A percentile compares a stretch with the other conserved stretches of the same genome.
These are phyloP conservation scores for Narcine bancroftii DNA, from an alignment of 2,113 vertebrate genomes.

Conservation along the genomic window DNA sequence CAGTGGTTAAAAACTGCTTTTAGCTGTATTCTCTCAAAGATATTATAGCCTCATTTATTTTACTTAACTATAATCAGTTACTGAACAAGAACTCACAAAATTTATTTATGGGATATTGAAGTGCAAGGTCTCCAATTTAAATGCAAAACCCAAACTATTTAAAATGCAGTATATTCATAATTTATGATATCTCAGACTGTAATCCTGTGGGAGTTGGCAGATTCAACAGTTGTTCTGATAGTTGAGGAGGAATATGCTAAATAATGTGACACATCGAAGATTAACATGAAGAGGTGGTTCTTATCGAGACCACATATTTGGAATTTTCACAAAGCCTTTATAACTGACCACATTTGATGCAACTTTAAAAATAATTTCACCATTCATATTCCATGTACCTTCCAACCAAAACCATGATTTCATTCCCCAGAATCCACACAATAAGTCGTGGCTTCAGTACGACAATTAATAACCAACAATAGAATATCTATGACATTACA, in stretches of 20 bases:
- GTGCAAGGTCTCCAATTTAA: not conserved
- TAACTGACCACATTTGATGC: not conserved
- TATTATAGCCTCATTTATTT: not conserved
- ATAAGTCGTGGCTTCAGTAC: not conserved
- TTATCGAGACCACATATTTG: not conserved
- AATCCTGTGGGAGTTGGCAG: not conserved
- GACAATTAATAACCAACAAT: not conserved
- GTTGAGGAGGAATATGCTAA: not conserved
- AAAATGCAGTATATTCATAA: not conserved
- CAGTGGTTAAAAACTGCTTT: not conserved
- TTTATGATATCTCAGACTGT: not conserved
- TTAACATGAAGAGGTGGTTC: not conserved
- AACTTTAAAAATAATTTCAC: not conserved
- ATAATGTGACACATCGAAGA: not conserved
- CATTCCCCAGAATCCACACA: not conserved
- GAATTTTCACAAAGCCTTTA: not conserved
- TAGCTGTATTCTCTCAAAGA: not conserved
- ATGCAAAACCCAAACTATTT: not conserved
- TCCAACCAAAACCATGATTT: not conserved
- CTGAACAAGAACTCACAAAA: not conserved
- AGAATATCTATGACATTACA: not conserved
- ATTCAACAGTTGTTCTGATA: not conserved
- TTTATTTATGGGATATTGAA: not conserved
- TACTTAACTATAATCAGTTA: not conserved
- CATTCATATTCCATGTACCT: not conserved